phyloP scores from a whole-genome alignment of 2,888 invertebrate species.

The Sminthurides aquaticus region DNA sequence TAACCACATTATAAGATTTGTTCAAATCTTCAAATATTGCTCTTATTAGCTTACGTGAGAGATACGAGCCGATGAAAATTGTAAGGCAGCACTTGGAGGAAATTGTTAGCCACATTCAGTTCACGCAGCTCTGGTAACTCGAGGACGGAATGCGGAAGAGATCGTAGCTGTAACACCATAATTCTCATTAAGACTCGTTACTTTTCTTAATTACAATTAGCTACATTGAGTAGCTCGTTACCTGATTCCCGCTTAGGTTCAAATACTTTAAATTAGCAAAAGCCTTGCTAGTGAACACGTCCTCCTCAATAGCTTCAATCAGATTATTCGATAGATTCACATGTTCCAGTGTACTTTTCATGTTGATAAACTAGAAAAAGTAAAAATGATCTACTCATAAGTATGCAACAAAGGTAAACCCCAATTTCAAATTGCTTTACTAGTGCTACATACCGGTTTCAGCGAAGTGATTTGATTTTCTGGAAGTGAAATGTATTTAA shows the following conservation, averaged over 20 bases:
- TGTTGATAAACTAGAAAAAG: conserved; percentile 7
- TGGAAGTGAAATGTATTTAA: conserved; percentile 8
- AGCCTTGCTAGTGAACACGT: conserved; percentile 4
- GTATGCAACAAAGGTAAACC: too few species aligned
- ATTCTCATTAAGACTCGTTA: too few species aligned
- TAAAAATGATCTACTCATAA: too few species aligned
- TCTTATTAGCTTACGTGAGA: conserved; percentile 2
- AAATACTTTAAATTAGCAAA: conserved; percentile 4
- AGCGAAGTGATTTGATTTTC: conserved; percentile 9
- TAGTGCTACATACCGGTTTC: conserved; percentile 1
- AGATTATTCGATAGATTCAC: conserved; percentile 11
- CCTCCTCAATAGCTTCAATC: conserved; percentile 14
- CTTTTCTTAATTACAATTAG: too few species aligned
- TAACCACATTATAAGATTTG: too few species aligned
- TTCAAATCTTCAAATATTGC: not conserved
- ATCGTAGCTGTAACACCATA: not conserved
- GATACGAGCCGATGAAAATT: conserved; percentile 8
- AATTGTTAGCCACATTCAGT: conserved; percentile 7
- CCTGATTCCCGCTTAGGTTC: conserved; percentile 13
- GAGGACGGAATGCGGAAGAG: conserved; percentile 9
- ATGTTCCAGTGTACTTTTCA: conserved; percentile 7
- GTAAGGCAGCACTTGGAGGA: conserved; percentile 6
- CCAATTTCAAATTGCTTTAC: not conserved
- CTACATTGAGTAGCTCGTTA: too few species aligned
- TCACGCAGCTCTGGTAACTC: not conserved